Percentiles rank a stretch among this genome's conserved stretches.
phyloP scores from a whole-genome alignment of 2,888 invertebrate species.

The Stenodera caucasica region DNA sequence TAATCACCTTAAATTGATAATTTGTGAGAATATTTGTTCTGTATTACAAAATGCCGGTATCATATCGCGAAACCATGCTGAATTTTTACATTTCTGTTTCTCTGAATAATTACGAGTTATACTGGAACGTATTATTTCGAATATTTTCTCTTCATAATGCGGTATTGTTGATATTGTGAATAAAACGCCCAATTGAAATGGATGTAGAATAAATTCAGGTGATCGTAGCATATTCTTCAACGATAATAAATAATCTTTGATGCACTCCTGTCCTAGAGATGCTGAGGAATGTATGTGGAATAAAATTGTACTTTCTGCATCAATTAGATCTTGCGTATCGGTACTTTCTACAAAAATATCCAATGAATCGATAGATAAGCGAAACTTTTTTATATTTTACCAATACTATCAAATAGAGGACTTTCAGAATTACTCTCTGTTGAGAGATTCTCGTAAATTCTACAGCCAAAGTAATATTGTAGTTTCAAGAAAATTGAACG shows the following conservation, averaged over 20 bases:
- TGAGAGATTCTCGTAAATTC: slow-evolving; percentile 43
- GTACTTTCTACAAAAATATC: slow-evolving; percentile 49
- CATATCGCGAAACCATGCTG: slow-evolving; percentile 62
- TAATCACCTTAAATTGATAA: slow-evolving; percentile 58
- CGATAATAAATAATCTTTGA: slow-evolving; percentile 56
- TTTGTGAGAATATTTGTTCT: slow-evolving; percentile 53
- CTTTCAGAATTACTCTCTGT: slow-evolving; percentile 39
- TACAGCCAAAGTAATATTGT: slow-evolving; percentile 49
- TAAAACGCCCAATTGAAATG: slow-evolving; percentile 65
- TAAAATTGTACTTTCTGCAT: slow-evolving; percentile 64
- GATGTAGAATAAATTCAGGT: slow-evolving; percentile 64
- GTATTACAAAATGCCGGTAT: slow-evolving; percentile 49
- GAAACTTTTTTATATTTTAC: slow-evolving; percentile 32
- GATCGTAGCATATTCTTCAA: slow-evolving; percentile 58
- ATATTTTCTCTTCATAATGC: slow-evolving; percentile 55
- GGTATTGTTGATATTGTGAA: slow-evolving; percentile 58
- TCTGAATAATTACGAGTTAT: slow-evolving; percentile 48
- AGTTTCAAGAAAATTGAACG: slow-evolving; percentile 47
- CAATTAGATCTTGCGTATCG: slow-evolving; percentile 59
- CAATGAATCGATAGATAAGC: slow-evolving; percentile 18
- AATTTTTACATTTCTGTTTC: slow-evolving; percentile 45
- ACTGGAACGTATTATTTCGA: slow-evolving; percentile 51
- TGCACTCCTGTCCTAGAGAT: slow-evolving; percentile 52
- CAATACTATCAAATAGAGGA: slow-evolving; percentile 46
- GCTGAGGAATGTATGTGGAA: slow-evolving; percentile 61